phyloP scores from a whole-genome alignment of 2,888 invertebrate genomes.

The Mimas tiliae region DNA sequence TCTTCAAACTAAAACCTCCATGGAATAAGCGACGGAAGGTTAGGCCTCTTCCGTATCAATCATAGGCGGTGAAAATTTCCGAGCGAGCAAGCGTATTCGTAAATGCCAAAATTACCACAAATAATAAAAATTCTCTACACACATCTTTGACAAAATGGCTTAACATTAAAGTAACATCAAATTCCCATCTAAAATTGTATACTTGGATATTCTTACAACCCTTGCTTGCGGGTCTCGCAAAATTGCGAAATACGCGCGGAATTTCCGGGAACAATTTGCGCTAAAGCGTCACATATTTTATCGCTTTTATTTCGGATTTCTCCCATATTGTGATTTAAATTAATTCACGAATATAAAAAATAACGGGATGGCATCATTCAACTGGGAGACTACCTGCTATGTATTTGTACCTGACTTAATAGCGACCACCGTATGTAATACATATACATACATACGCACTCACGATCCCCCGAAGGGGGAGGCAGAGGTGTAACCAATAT shows the following conservation, averaged over 20 bases:
- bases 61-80: no score
- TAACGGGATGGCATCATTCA: neutral
- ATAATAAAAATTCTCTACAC: neutral
- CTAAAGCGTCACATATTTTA: slow-evolving; percentile 9
- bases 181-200: neutral
- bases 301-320: neutral
- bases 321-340: neutral
- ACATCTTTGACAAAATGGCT: neutral
- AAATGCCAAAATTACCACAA: neutral
- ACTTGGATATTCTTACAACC: neutral
- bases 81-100: no score
- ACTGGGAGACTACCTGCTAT: no score
- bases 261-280: neutral
- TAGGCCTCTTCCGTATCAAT: no score
- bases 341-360: neutral
- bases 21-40: no score
- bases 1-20: no score
- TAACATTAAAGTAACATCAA: neutral
- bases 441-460: no score
- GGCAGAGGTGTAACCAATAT: no score
- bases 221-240: neutral
- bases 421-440: no score
- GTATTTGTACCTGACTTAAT: no score
- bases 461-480: no score
- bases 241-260: neutral